Evolutionary conservation across 2,113 vertebrate species (phyloP).

Genomic region (Nothoprocta pentlandii): DNA sequence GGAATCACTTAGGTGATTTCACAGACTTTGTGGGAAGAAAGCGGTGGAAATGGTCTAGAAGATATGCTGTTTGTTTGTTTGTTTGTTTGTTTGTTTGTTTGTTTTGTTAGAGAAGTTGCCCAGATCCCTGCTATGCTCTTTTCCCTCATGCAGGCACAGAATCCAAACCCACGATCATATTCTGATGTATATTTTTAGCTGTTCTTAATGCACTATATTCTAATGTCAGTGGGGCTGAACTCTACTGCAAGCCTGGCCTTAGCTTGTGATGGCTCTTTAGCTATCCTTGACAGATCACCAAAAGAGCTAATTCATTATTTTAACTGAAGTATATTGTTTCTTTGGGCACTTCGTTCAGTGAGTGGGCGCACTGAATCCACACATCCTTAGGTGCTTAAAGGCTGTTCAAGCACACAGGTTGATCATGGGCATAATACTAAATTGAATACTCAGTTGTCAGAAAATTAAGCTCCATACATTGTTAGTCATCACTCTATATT

Average conservation of each 20-base stretch:
- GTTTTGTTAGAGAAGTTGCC: background rate
- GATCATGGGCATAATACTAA: background rate
- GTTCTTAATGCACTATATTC: background rate
- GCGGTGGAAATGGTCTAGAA: background rate
- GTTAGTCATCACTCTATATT: background rate
- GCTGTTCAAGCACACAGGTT: background rate
- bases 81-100: too few species aligned
- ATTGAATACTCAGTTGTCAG: background rate
- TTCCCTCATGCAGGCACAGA: background rate
- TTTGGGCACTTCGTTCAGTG: background rate
- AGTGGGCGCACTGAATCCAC: background rate
- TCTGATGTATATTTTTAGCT: background rate
- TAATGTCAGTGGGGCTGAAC: background rate
- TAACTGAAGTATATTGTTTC: background rate
- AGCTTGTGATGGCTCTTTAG: background rate
- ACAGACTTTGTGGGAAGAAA: background rate
- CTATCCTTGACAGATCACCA: background rate
- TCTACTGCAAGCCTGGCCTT: background rate
- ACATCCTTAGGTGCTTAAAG: accelerated
- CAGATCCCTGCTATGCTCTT: background rate
- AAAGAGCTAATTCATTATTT: background rate
- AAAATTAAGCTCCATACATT: background rate
- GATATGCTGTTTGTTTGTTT: too few species aligned
- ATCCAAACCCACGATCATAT: background rate
- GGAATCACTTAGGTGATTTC: background rate